A percentile compares a stretch with the other conserved stretches of the same genome.
Conservation (phyloP, 2,113 vertebrate genomes). For the Tretioscincus oriximinensis region DNA sequence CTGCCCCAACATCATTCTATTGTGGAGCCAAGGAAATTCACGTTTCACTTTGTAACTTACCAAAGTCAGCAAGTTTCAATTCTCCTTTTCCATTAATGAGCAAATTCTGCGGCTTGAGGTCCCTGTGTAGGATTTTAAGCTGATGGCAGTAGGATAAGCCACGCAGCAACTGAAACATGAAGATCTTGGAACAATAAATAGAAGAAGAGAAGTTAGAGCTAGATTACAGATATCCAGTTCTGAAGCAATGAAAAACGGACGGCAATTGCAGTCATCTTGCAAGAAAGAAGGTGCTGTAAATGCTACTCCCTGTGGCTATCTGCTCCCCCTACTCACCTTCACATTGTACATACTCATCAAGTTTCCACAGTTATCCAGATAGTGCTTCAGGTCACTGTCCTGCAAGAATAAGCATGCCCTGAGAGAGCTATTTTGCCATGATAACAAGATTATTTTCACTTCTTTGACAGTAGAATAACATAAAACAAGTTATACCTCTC, state of each 20-base stretch:
- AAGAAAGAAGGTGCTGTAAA: not conserved
- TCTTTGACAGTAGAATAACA: not conserved
- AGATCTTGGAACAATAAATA: constrained; percentile 76
- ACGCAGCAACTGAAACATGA: constrained; percentile 96
- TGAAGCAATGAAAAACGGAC: not conserved
- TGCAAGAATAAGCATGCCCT: constrained; percentile 54
- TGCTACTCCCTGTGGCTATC: not conserved
- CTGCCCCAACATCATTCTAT: not conserved
- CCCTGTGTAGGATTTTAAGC: constrained; percentile 93
- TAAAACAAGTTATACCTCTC: not conserved
- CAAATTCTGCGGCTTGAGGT: constrained; percentile 96
- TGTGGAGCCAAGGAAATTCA: not conserved
- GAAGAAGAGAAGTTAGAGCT: not conserved
- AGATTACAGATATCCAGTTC: not conserved
- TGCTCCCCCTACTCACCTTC: constrained; percentile 76
- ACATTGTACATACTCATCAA: constrained; percentile 96
- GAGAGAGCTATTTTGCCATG: not conserved
- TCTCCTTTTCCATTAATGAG: constrained; percentile 95
- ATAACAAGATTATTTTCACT: not conserved
- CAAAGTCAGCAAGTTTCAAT: constrained; percentile 94
- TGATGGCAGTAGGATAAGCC: constrained; percentile 93
- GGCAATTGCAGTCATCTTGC: too few relatives aligned
- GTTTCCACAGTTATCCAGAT: constrained; percentile 93
- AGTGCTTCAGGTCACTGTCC: constrained; percentile 97
- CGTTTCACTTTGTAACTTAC: constrained; percentile 63